phyloP scores from a whole-genome alignment of 2,797 vertebrate species.

The Tachyglossus aculeatus region DNA sequence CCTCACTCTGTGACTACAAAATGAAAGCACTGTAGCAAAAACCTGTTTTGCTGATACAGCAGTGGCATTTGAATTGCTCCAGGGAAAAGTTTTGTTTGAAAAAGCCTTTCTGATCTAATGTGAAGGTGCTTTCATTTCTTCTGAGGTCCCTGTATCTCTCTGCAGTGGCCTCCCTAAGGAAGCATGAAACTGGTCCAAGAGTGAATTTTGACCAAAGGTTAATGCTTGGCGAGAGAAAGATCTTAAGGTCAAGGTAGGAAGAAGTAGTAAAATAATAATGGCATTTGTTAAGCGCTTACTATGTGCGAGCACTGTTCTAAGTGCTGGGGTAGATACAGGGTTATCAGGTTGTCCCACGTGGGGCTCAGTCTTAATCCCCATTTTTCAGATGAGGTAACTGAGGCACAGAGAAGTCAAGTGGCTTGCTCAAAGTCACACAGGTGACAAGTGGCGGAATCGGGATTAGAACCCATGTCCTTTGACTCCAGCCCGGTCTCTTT shows the following conservation, averaged over 20 bases:
- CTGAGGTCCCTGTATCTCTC: accelerated
- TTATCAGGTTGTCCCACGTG: no score
- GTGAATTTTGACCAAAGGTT: neutral
- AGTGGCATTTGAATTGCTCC: neutral
- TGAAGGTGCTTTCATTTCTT: neutral
- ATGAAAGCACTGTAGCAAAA: neutral
- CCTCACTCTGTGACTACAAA: neutral
- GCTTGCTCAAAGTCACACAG: no score
- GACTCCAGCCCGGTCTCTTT: no score
- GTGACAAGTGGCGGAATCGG: no score
- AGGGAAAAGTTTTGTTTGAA: neutral
- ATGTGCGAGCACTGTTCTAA: no score
- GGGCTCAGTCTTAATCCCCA: no score
- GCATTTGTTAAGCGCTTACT: no score
- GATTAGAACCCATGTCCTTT: no score
- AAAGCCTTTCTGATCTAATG: neutral
- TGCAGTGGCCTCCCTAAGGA: neutral
- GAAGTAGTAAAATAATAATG: no score
- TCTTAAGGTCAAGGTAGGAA: neutral
- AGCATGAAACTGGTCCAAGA: neutral
- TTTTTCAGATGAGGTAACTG: no score
- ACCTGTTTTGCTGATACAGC: neutral
- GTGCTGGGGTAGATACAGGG: no score
- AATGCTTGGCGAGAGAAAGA: neutral
- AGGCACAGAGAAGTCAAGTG: no score